Conservation (phyloP, 2,888 invertebrate genomes). For the Achlya flavicornis region DNA sequence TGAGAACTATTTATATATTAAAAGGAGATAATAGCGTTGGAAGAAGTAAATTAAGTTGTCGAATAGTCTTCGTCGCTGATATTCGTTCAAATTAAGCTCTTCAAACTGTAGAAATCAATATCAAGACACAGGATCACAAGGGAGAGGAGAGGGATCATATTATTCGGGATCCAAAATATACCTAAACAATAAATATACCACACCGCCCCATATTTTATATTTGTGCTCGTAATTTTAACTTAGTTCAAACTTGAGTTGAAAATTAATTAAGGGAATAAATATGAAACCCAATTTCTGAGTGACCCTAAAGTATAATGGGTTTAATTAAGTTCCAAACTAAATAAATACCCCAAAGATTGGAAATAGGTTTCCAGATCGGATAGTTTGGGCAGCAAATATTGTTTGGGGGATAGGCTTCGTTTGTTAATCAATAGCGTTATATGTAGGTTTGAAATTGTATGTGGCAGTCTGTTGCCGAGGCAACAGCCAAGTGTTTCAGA, state of each 20-base stretch:
- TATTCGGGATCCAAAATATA: too few relatives aligned
- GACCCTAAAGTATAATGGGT: neutral
- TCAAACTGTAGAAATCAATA: too few relatives aligned
- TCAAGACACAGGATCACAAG: too few relatives aligned
- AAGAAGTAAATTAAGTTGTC: neutral
- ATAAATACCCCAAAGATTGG: neutral
- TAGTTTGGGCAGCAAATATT: neutral
- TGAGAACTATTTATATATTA: neutral
- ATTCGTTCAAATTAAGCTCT: too few relatives aligned
- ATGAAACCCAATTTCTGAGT: neutral
- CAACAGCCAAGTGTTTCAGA: too few relatives aligned
- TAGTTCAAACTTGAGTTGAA: neutral
- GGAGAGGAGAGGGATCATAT: too few relatives aligned
- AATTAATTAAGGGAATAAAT: neutral
- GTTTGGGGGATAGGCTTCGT: neutral
- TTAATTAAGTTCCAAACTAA: neutral
- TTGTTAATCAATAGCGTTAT: neutral
- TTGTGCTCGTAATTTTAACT: neutral
- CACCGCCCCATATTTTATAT: neutral
- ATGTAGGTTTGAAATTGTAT: neutral
- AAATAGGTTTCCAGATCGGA: neutral
- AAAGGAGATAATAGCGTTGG: neutral
- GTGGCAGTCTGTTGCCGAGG: neutral
- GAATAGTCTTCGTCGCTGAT: neutral
- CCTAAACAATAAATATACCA: neutral